A percentile compares a stretch with the other conserved stretches of the same genome.
Conservation (phyloP, 1,140 invertebrate genomes). For the Oreohelix idahoensis region DNA sequence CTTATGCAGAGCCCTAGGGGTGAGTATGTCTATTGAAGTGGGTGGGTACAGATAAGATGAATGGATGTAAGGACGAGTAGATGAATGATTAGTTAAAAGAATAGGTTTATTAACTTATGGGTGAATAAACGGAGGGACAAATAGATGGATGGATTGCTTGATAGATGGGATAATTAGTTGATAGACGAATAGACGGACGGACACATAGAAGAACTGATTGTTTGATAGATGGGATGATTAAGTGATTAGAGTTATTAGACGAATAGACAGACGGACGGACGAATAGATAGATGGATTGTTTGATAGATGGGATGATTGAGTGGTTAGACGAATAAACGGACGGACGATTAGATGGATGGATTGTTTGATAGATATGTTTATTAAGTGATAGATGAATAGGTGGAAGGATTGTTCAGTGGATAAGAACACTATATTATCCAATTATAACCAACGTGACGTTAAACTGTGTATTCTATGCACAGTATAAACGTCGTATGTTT, state of each 20-base stretch:
- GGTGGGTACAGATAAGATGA: too few species aligned
- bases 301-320: neutral
- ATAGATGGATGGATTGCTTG: neutral
- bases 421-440: neutral
- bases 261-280: too few species aligned
- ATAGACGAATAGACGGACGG: neutral
- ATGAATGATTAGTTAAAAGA: neutral
- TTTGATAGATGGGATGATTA: neutral
- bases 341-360: too few species aligned
- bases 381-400: neutral
- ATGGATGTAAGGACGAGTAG: too few species aligned
- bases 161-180: neutral
- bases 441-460: neutral
- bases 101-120: neutral
- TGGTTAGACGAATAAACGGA: too few species aligned
- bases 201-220: neutral
- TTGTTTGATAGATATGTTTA: neutral
- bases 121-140: neutral
- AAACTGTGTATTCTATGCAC: too few species aligned
- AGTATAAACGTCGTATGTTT: too few species aligned
- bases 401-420: neutral
- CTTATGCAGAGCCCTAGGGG: slow-evolving; percentile 16
- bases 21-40: neutral
- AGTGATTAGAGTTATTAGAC: neutral
- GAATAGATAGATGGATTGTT: neutral